Base-by-base conservation (phyloP, 2,888 invertebrate species). In the Coenonympha glycerion region DNA sequence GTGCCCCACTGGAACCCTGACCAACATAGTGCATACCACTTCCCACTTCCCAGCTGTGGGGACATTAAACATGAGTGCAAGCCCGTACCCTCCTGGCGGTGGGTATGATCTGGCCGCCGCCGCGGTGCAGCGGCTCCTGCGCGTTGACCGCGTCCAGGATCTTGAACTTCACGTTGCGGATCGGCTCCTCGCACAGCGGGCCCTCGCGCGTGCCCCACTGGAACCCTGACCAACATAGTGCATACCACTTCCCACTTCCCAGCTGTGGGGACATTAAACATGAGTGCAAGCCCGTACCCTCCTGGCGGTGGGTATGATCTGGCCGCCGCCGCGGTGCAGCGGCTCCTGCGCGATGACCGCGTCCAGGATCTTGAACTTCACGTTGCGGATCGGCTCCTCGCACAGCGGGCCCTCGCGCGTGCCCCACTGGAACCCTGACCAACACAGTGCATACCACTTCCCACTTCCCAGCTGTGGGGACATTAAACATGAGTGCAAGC, bases 151-250 rank as follows among this genome's bases (percentile, higher is more conserved):
- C 99, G 81, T 99, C 99, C 50, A 99, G 85, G 64, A 99, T 98
- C 89, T 99, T 99, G 81, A 99, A 99, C 83, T 99, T 99, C 0
- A 97, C 97, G 87, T 99, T 99, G 30, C 99, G 89, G 59, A 99
- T 99, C 0, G 98, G 96, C 79, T 99, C 99, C 87, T 99, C 99
- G 81, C 99, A 99, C 0, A 99, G 85, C 0, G 99, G 99, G 0
- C 99, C 99, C 84, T 99, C 99, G 15, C 99, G 88, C 0, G 99
- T 97, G 15, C 98, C 99, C 99, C 99, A 99, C 75, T 99, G 99
- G 84, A 99, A 99, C 18, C 99, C 99, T 82, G 16, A 1, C 9
- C 9, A 19, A 4, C 6, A 34, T 9, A 8, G 19, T n/a, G n/a
- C n/a, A n/a, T n/a, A n/a, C n/a, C n/a, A n/a, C n/a, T n/a, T n/a